Evolutionary conservation across 1,140 invertebrate genomes (phyloP).

Genomic region (Cotesia typhae): DNA sequence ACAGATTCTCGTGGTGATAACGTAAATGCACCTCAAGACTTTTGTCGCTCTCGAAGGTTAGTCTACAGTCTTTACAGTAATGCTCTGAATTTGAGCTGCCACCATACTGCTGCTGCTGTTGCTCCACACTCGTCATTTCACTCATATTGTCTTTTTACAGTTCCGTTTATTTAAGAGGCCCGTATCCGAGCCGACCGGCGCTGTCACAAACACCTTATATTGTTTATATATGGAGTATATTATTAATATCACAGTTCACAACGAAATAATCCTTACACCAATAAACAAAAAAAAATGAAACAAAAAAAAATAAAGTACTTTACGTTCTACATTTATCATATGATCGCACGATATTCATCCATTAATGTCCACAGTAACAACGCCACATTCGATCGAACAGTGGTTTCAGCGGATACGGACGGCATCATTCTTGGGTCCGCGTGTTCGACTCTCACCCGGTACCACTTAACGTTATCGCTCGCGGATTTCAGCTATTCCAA

Average conservation of each 20-base stretch:
- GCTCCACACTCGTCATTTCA: constrained; percentile 58
- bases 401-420: constrained; percentile 29
- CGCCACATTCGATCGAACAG: constrained; percentile 30
- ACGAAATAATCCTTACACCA: constrained; percentile 24
- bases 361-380: constrained; percentile 40
- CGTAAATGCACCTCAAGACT: constrained; percentile 81
- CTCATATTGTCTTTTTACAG: constrained; percentile 54
- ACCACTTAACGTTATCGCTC: background rate
- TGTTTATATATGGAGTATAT: constrained; percentile 2
- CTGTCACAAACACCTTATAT: background rate
- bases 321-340: constrained; percentile 61
- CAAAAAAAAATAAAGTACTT: constrained; percentile 43
- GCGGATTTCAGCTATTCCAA: background rate
- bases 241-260: constrained; percentile 9
- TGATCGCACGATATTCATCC: constrained; percentile 40
- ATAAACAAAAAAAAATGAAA: constrained; percentile 45
- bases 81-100: constrained; percentile 63
- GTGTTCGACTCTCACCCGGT: background rate
- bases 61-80: constrained; percentile 77
- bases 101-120: constrained; percentile 44
- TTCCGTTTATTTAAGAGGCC: background rate
- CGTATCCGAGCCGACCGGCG: constrained; percentile 13
- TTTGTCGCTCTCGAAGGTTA: constrained; percentile 77
- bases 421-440: constrained; percentile 41
- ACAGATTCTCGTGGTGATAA: constrained; percentile 80